Percentiles rank a stretch among this genome's conserved stretches.
Evolutionary conservation across 23 tunicate genomes (phyloP).

Genomic region (Trididemnum miniatum): DNA sequence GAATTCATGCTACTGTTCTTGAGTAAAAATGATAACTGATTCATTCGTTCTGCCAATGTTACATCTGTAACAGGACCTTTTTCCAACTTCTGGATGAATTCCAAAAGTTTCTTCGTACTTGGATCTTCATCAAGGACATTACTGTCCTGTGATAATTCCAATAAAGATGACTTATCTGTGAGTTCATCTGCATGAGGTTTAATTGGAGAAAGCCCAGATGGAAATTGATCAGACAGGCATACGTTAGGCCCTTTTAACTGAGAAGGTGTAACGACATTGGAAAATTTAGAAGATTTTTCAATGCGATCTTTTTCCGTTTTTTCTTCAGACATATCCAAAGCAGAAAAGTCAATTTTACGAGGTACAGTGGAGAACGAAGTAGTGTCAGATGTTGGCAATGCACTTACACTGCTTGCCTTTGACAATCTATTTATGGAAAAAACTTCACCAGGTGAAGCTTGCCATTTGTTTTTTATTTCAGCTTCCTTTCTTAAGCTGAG

Average conservation of each 20-base stretch:
- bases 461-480: constrained; percentile 39
- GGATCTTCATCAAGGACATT: constrained; percentile 29
- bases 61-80: constrained; percentile 31
- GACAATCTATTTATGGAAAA: neutral
- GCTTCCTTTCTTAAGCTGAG: constrained; percentile 54
- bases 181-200: constrained; percentile 2
- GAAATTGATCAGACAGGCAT: constrained; percentile 37
- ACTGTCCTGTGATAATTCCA: neutral
- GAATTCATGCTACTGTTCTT: constrained; percentile 24
- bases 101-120: constrained; percentile 45
- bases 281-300: neutral
- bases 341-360: neutral
- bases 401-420: neutral
- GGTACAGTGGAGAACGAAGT: neutral
- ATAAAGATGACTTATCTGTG: neutral
- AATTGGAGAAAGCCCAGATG: constrained; percentile 46
- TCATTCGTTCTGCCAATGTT: constrained; percentile 35
- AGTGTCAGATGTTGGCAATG: neutral
- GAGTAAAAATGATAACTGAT: constrained; percentile 36
- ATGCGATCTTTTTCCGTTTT: neutral
- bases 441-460: constrained; percentile 47
- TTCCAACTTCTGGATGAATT: constrained; percentile 46
- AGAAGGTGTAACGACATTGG: neutral
- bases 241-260: constrained; percentile 35
- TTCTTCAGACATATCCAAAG: neutral